Percentiles rank a stretch among this genome's conserved stretches.
Conservation (phyloP, 64 coral and sea anemone genomes). For the Anthopleura sola region DNA sequence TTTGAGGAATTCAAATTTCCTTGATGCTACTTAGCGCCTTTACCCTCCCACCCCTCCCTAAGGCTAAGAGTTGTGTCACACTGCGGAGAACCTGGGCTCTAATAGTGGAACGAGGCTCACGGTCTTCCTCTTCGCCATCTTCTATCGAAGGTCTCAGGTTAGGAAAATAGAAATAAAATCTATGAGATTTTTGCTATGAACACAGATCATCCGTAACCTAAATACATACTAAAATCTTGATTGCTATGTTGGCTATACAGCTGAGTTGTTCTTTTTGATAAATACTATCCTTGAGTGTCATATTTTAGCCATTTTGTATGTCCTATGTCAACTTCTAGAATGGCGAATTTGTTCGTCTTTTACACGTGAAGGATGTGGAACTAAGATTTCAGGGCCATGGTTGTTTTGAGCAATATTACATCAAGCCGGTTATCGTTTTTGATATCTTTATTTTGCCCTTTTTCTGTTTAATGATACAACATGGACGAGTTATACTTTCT, state of each 20-base stretch:
- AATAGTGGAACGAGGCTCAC: constrained; percentile 20
- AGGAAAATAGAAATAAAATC: constrained; percentile 10
- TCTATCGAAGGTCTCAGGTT: constrained; percentile 31
- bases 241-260: background rate
- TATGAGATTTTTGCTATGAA: background rate
- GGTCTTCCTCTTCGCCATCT: constrained; percentile 40
- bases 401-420: too few species aligned
- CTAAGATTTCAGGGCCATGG: background rate
- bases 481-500: too few species aligned
- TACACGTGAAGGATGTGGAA: background rate
- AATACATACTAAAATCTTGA: background rate
- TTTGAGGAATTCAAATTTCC: background rate
- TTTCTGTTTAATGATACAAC: too few species aligned
- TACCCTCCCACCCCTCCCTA: too few species aligned
- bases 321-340: background rate
- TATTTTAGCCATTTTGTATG: background rate
- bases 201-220: background rate
- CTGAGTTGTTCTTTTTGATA: background rate
- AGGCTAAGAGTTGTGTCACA: too few species aligned
- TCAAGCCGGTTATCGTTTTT: too few species aligned
- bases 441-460: too few species aligned
- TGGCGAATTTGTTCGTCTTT: background rate
- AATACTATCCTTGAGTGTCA: background rate
- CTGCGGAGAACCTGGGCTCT: constrained; percentile 5
- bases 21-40: background rate